Conservation (phyloP, 2,888 invertebrate genomes). For the Agrotis clavis region DNA sequence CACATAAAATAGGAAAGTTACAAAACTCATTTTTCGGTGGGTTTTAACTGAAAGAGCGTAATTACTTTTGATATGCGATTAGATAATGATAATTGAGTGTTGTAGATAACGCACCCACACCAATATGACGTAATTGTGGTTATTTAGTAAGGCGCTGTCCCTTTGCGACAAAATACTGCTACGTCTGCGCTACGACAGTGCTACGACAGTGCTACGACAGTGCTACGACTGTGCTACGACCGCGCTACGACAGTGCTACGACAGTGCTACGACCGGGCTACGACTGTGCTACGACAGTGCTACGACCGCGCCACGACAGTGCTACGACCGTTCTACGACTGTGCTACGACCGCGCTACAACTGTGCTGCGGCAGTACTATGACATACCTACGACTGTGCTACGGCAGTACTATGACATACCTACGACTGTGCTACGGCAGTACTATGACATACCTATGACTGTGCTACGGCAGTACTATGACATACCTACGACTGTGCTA, state of each 20-base stretch:
- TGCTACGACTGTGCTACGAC: not conserved
- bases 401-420: not conserved
- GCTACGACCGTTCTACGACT: not conserved
- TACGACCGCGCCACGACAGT: not conserved
- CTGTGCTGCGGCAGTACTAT: not conserved
- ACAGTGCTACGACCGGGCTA: not conserved
- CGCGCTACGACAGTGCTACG: not conserved
- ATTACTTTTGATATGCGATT: not conserved
- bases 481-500: not conserved
- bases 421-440: not conserved
- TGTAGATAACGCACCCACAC: constrained; percentile 10
- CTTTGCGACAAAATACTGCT: not conserved
- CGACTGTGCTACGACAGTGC: not conserved
- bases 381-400: no score
- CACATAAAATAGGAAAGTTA: not conserved
- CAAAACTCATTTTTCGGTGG: not conserved
- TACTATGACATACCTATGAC: not conserved
- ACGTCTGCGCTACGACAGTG: not conserved
- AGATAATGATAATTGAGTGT: constrained; percentile 8
- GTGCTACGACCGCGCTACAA: not conserved
- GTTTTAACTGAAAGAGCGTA: not conserved
- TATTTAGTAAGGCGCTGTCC: not conserved
- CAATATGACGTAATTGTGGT: not conserved
- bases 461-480: not conserved
- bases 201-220: constrained; percentile 17